Conservation (phyloP, 1,140 invertebrate genomes). For the Drosophila persimilis region DNA sequence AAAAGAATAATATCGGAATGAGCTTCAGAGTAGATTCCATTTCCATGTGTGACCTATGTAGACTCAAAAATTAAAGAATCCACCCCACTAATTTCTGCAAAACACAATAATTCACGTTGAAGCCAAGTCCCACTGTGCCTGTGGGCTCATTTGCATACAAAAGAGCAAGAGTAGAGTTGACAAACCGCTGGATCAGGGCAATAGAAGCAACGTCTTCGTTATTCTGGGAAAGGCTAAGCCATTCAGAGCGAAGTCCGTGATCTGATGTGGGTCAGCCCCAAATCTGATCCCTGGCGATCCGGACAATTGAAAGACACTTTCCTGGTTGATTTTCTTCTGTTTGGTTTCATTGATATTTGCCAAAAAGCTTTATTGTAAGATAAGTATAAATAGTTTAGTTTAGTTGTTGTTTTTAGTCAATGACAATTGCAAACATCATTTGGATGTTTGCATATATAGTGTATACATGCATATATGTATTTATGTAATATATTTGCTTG, state of each 20-base stretch:
- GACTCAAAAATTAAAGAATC: too few relatives aligned
- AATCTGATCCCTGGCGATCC: too few relatives aligned
- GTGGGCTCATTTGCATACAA: slow-evolving; percentile 46
- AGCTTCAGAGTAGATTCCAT: too few relatives aligned
- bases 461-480: slow-evolving; percentile 11
- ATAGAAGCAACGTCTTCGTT: slow-evolving; percentile 17
- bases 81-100: neutral
- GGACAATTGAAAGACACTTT: neutral
- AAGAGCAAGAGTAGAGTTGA: slow-evolving; percentile 34
- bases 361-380: slow-evolving; percentile 52
- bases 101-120: neutral
- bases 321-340: slow-evolving; percentile 3
- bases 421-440: slow-evolving; percentile 44
- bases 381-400: slow-evolving; percentile 52
- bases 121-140: slow-evolving; percentile 15
- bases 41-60: too few relatives aligned
- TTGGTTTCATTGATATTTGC: slow-evolving; percentile 41
- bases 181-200: slow-evolving; percentile 21
- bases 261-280: too few relatives aligned
- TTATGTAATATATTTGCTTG: slow-evolving; percentile 4
- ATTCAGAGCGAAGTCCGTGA: neutral
- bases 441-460: slow-evolving; percentile 7
- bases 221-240: slow-evolving; percentile 15
- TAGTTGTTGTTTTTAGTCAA: slow-evolving; percentile 19
- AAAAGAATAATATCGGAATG: too few relatives aligned